A percentile compares a stretch with the other conserved stretches of the same genome.
Evolutionary conservation across 2,888 invertebrate species (phyloP).

Genomic region (Dioctria rufipes): DNA sequence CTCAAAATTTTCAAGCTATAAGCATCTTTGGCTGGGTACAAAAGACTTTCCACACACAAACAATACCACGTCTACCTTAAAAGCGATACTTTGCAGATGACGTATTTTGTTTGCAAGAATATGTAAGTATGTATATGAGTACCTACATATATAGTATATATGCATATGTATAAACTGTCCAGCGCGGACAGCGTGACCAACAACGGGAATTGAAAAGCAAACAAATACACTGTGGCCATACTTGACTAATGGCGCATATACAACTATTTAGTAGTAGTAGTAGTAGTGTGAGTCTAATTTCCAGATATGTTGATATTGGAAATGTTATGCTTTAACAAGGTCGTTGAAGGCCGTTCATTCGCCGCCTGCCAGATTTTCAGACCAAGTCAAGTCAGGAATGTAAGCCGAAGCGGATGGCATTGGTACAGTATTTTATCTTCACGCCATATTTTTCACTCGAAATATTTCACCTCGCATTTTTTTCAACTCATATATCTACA

Average conservation of each 20-base stretch:
- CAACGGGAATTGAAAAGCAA: not conserved
- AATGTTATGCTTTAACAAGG: constrained; percentile 50
- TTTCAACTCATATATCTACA: constrained; percentile 28
- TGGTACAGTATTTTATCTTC: constrained; percentile 55
- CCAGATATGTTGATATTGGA: not conserved
- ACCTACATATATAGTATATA: not conserved
- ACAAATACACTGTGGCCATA: not conserved
- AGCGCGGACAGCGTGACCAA: not conserved
- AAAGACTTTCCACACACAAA: constrained; percentile 41
- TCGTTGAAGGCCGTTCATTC: constrained; percentile 56
- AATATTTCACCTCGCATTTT: constrained; percentile 21
- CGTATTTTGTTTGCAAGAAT: constrained; percentile 32
- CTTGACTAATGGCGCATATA: constrained; percentile 3
- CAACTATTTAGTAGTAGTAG: not conserved
- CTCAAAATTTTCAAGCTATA: not conserved
- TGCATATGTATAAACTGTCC: no score
- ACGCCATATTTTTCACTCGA: constrained; percentile 54
- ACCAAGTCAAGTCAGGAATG: constrained; percentile 32
- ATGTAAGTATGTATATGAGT: not conserved
- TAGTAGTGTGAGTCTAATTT: not conserved
- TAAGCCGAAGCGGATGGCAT: constrained; percentile 43
- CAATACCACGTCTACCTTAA: constrained; percentile 43
- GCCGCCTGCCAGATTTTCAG: constrained; percentile 39
- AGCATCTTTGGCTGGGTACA: constrained; percentile 5
- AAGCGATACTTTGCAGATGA: constrained; percentile 30